Evolutionary conservation across 2,113 vertebrate genomes (phyloP).

Genomic region (Spheniscus mendiculus): DNA sequence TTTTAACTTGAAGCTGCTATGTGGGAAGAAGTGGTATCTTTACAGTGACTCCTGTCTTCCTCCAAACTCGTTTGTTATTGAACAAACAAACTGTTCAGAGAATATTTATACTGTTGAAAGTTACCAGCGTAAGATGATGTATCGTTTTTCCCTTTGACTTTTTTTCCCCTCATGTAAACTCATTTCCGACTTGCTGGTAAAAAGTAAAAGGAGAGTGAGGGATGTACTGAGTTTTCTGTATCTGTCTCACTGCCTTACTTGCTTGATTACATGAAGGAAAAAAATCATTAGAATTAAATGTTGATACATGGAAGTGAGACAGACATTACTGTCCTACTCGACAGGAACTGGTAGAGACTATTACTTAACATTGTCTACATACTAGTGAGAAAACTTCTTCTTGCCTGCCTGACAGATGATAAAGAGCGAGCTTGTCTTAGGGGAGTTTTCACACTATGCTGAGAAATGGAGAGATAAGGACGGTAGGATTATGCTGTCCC

Average conservation of each 20-base stretch:
- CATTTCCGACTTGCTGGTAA: not conserved
- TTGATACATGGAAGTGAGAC: not conserved
- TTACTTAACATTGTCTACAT: not conserved
- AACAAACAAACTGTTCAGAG: not conserved
- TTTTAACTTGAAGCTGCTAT: not conserved
- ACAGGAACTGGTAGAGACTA: not conserved
- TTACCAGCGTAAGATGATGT: not conserved
- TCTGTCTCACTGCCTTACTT: not conserved
- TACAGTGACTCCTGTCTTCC: not conserved
- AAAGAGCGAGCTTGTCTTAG: not conserved
- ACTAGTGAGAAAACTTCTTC: not conserved
- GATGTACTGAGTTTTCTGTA: not conserved
- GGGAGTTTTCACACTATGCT: not conserved
- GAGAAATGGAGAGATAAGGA: not conserved
- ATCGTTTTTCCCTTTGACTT: not conserved
- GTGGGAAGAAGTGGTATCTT: not conserved
- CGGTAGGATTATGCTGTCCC: not conserved
- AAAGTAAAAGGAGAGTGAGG: not conserved
- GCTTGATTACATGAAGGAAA: not conserved
- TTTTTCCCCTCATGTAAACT: not conserved
- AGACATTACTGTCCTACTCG: not conserved
- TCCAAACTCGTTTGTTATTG: too few species aligned
- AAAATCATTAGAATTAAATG: not conserved
- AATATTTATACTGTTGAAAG: not conserved
- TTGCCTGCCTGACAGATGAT: not conserved